Evolutionary conservation across 2,113 vertebrate species (phyloP), one percentile per base, ranked within the genome.

Genomic region (Zeus faber): DNA sequence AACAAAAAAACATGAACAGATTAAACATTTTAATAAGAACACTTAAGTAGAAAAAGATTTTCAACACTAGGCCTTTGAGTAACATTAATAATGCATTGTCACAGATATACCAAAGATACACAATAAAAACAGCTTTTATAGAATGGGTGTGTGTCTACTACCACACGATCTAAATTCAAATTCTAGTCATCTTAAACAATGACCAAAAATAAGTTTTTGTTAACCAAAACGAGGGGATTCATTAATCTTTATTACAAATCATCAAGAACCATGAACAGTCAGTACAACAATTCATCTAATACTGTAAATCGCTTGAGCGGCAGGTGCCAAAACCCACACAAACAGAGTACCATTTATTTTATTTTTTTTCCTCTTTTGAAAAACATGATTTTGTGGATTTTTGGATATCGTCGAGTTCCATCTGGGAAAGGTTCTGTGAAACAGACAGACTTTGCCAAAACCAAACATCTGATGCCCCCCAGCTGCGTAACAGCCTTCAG

Each of bases 1-100:
- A 72, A 71, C 13, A 8, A 76, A 72, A 79, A 76, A 80, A 72
- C 61, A 59, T 72, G 39, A 78, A 84, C 70, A 82, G 81, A 83
- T 84, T 82, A 86, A 82, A 82, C 80, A 81, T 82, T 87, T 87
- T 85, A 86, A 87, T 85, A 79, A 80, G 74, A 82, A 84, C 79
- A 83, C 64, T 79, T 75, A 80, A 67, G 74, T 82, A 79, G 11
- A 82, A 82, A 29, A 35, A 72, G 64, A 54, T 77, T 79, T 82
- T 77, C 71, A 84, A 84, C 82, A 85, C 82, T 84, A 85, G 79
- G 73, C 76, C 74, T 84, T 80, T 83, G 80, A 81, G 81, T 83
- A 85, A 81, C 77, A 87, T 85, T 85, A 86, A 85, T 85, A 80
- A 85, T 80, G 82, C 71, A 81, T 85, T 68, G 81, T 85, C 79